Conservation (phyloP, 2,113 vertebrate genomes). For the Aegotheles bennettii region DNA sequence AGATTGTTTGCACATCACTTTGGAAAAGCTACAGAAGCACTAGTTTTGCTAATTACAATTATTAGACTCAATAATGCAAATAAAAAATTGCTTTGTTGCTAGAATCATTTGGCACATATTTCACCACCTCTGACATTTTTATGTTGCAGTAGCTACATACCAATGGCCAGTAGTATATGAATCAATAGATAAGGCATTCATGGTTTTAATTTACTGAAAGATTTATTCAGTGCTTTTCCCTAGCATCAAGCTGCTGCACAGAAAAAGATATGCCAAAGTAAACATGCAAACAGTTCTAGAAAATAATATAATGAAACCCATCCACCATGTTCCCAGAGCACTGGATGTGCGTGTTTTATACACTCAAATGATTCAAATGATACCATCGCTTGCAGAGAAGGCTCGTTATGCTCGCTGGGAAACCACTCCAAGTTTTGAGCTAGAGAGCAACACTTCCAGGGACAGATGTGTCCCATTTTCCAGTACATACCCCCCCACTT, state of each 20-base stretch:
- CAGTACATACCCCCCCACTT: accelerated
- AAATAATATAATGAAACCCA: not conserved
- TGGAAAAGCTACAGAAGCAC: not conserved
- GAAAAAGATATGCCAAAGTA: not conserved
- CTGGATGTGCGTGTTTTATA: not conserved
- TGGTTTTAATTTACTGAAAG: not conserved
- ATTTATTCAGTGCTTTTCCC: not conserved
- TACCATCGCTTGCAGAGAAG: not conserved
- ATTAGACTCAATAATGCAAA: not conserved
- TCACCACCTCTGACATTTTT: not conserved
- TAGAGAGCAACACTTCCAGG: not conserved
- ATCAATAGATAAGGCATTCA: not conserved
- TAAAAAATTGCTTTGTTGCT: not conserved
- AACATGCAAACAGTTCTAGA: not conserved
- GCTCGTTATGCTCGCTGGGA: not conserved
- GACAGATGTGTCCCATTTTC: not conserved
- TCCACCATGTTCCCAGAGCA: not conserved
- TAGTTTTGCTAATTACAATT: not conserved
- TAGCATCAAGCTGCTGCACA: not conserved
- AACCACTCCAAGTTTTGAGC: not conserved
- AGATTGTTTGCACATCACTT: not conserved
- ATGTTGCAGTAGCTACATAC: not conserved
- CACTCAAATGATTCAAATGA: not conserved
- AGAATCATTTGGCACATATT: not conserved
- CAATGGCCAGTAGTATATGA: not conserved